Evolutionary conservation across 1,140 invertebrate genomes (phyloP), one percentile per base, ranked within the genome.

Genomic region (Aradophagus sp.): DNA sequence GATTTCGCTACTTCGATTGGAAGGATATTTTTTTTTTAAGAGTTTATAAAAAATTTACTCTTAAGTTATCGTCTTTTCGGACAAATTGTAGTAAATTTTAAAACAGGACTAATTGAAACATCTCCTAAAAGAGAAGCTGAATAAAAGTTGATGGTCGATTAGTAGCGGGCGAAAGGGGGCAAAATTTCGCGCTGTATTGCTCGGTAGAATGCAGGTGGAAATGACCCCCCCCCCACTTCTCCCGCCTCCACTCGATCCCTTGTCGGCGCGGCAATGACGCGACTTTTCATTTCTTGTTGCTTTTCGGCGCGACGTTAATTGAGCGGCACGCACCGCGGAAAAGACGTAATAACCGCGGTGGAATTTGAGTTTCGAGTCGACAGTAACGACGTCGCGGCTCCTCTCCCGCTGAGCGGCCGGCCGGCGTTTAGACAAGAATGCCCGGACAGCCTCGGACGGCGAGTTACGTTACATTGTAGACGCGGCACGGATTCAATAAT

Each of bases 251-350:
- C 39, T 11, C 16, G n/a, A 16, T 11, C 34, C 32, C 38, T 44
- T 53, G 35, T 16, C 38, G n/a, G 10, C 36, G 16, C 38, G n/a
- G 10, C 36, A 11, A 50, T 59, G 52, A 53, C 31, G 56, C 47
- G 62, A 50, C 48, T 50, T 50, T 47, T 61, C 36, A 34, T 72
- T 61, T 58, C 59, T 65, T 67, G 41, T 62, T 48, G 53, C 55
- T 65, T 61, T 58, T 65, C 44, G 62, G 42, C 5, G 13, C 38
- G 70, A 73, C 70, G 70, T 63, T 73, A 73, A 63, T 73, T 73
- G 70, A 63, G 62, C 70, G 44, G 44, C 62, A 39, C 56, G 66
- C 35, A 56, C 32, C 50, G 44, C 56, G 67, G 53, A 62, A 62
- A 62, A 69, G 52, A 67, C 59, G 53, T 71, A 65, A 71, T 71